phyloP scores from a whole-genome alignment of 1,140 invertebrate species.

The Drosophila watanabei region DNA sequence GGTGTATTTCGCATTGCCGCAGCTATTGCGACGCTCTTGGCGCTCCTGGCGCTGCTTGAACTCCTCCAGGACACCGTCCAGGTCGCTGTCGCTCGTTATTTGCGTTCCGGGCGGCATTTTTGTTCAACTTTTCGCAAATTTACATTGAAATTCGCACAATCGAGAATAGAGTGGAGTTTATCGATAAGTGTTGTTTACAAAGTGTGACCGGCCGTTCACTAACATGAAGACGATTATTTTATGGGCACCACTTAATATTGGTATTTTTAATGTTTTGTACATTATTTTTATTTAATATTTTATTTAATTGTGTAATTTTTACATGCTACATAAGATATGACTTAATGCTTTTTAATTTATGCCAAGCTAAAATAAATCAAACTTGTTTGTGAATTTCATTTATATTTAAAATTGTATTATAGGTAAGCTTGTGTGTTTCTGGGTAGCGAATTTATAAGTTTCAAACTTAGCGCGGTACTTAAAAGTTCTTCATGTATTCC shows the following conservation, averaged over 20 bases:
- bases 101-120: constrained; percentile 64
- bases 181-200: background rate
- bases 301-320: background rate
- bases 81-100: constrained; percentile 76
- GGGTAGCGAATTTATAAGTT: too few relatives aligned
- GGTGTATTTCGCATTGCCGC: constrained; percentile 60
- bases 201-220: background rate
- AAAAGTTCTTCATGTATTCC: too few relatives aligned
- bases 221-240: background rate
- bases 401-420: too few relatives aligned
- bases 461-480: too few relatives aligned
- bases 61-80: constrained; percentile 69
- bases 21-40: constrained; percentile 53
- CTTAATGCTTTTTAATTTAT: too few relatives aligned
- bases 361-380: too few relatives aligned
- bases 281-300: background rate
- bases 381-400: too few relatives aligned
- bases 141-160: background rate
- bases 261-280: background rate
- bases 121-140: background rate
- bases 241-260: background rate
- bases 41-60: constrained; percentile 41
- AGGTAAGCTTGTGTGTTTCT: too few relatives aligned
- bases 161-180: background rate
- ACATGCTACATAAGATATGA: too few relatives aligned